These are phyloP conservation scores for Hippocampus abdominalis DNA, from an alignment of 2,113 vertebrate species.

Conservation along the genomic window DNA sequence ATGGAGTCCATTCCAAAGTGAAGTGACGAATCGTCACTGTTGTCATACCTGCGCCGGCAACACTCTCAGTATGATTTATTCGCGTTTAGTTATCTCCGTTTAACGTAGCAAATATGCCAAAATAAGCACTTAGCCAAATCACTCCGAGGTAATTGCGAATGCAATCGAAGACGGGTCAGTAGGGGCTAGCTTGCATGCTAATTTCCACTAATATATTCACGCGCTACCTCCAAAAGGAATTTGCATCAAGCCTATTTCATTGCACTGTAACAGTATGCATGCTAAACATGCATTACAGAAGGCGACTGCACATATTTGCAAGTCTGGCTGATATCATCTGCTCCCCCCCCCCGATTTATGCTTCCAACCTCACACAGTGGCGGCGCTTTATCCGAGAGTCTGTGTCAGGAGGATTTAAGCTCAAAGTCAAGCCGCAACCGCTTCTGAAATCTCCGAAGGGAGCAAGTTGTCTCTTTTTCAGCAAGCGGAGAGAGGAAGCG, in stretches of 20 bases:
- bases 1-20: slow-evolving; percentile 6
- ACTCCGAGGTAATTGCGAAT: slow-evolving; percentile 4
- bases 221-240: slow-evolving; percentile 1
- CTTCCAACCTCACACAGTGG: neutral
- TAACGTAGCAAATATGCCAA: neutral
- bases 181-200: slow-evolving; percentile 1
- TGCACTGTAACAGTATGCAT: neutral
- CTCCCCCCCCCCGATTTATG: neutral
- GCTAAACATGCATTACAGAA: neutral
- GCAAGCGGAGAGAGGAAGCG: slow-evolving; percentile 7
- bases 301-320: neutral
- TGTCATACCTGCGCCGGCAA: neutral
- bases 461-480: slow-evolving; percentile 15
- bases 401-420: slow-evolving; percentile 9
- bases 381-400: slow-evolving; percentile 9
- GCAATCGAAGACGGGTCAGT: slow-evolving; percentile 1
- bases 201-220: slow-evolving; percentile 2
- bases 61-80: neutral
- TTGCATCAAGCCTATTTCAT: slow-evolving; percentile 3
- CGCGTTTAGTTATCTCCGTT: slow-evolving; percentile 5
- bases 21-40: slow-evolving; percentile 6
- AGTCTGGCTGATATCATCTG: slow-evolving; percentile 6
- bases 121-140: slow-evolving; percentile 9
- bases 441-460: slow-evolving; percentile 1
- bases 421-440: slow-evolving; percentile 7